Evolutionary conservation across 2,888 invertebrate genomes (phyloP).

Genomic region (Trissonchulus latispiculum): DNA sequence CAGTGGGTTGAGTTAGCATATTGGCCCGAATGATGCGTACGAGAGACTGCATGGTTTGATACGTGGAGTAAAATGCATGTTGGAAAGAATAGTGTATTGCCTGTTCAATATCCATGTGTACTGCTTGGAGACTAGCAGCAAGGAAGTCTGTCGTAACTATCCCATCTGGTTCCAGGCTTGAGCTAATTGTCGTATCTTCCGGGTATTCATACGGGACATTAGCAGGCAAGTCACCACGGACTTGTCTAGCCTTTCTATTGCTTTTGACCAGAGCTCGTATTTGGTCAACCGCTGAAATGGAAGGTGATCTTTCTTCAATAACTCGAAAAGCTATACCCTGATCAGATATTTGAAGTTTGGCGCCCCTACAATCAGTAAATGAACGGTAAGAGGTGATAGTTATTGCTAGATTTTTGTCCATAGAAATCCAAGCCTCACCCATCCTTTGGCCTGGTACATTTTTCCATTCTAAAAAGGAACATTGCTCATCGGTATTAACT

Average conservation of each 20-base stretch:
- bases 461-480: background rate
- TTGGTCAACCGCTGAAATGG: background rate
- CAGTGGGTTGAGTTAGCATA: background rate
- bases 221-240: too few relatives aligned
- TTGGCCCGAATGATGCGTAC: background rate
- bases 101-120: background rate
- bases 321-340: background rate
- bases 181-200: too few relatives aligned
- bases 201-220: too few relatives aligned
- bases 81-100: background rate
- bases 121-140: conserved; percentile 4
- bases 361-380: background rate
- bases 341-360: background rate
- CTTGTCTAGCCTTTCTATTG: too few relatives aligned
- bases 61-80: background rate
- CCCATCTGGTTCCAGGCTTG: too few relatives aligned
- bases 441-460: background rate
- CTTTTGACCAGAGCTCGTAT: too few relatives aligned
- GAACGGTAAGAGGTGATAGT: background rate
- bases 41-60: background rate
- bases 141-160: background rate
- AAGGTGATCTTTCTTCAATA: background rate
- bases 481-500: background rate
- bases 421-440: background rate
- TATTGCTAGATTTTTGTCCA: background rate